Evolutionary conservation across 2,113 vertebrate genomes (phyloP), one percentile per base, ranked within the genome.

Genomic region (Phyllostomus discolor): DNA sequence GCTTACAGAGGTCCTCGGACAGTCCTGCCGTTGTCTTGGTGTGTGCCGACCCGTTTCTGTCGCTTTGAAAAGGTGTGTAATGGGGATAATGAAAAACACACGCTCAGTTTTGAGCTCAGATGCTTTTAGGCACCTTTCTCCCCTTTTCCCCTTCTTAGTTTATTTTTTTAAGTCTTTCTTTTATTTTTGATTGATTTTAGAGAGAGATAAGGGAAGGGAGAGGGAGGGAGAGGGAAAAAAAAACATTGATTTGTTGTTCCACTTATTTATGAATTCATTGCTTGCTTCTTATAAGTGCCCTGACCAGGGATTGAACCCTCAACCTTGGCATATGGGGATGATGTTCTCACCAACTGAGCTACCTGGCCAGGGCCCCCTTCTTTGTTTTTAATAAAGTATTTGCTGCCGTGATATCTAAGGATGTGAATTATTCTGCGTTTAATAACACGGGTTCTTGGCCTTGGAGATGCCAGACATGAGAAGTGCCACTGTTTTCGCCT

Each of bases 301-400:
- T 64, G 62, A 31, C 62, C 11, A 31, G 62, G 28, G 28, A 31
- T 31, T 5, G 12, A 64, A 64, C 62, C 62, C 28, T 64, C 62
- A 64, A 31, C 62, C 28, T 64, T 31, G 62, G 28, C 62, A 28
- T 64, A 28, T 64, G 62, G 28, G 62, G 28, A 9, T 64, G 62
- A 31, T 64, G 62, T 31, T 26, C 11, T 64, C 14, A 31, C 62
- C 28, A 64, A 31, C 62, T 31, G 28, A 64, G 28, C 62, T 64
- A 31, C 28, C 5, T 26, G 26, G 28, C 28, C 62, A 64, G 62
- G 62, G 10, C 62, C 12, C 8, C 10, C 14, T 28, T 57, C 84
- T 96, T 96, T 66, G 79, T 83, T 95, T 91, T 9, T 84, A 59
- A 67, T 81, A 70, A 90, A 48, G 72, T 78, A 81, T 80, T 90